These are phyloP conservation scores for Bubo blakistoni DNA, from an alignment of 2,113 vertebrate species.

Conservation along the genomic window DNA sequence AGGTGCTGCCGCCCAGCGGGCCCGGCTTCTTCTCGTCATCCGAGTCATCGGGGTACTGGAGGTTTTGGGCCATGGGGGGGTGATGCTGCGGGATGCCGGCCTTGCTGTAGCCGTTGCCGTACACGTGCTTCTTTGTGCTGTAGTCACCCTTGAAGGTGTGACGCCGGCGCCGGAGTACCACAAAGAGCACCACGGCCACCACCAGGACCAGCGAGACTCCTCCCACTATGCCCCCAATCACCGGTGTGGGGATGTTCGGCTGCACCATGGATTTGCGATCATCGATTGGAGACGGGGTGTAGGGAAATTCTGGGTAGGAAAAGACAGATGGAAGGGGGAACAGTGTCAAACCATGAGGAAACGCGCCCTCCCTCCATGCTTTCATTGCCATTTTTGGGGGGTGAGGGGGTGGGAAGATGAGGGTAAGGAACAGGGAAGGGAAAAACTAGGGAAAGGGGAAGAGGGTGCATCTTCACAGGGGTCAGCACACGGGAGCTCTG, in stretches of 20 bases:
- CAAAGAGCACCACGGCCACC: slow-evolving; percentile 83
- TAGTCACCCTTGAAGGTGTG: slow-evolving; percentile 99
- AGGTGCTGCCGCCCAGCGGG: slow-evolving; percentile 81
- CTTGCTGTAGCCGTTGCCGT: slow-evolving; percentile 97
- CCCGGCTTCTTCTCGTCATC: slow-evolving; percentile 95
- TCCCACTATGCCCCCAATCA: slow-evolving; percentile 89
- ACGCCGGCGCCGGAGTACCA: slow-evolving; percentile 90
- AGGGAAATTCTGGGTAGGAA: slow-evolving; percentile 98
- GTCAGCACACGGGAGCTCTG: neutral
- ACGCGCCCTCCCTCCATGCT: slow-evolving; percentile 72
- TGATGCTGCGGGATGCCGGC: slow-evolving; percentile 85
- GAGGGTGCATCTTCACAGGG: neutral
- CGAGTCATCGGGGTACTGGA: slow-evolving; percentile 93
- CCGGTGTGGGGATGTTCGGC: slow-evolving; percentile 76
- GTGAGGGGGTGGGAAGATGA: slow-evolving; percentile 60
- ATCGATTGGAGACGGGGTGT: slow-evolving; percentile 73
- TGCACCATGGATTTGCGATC: slow-evolving; percentile 72
- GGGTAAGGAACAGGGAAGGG: slow-evolving; percentile 73
- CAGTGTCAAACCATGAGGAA: slow-evolving; percentile 86
- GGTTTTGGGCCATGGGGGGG: slow-evolving; percentile 89
- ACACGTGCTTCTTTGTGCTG: slow-evolving; percentile 98
- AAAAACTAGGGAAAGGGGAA: slow-evolving; percentile 73
- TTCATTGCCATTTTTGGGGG: neutral
- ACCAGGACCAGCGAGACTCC: slow-evolving; percentile 83
- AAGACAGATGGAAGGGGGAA: slow-evolving; percentile 96